These are phyloP conservation scores for Rhegmatorhina hoffmannsi DNA, from an alignment of 2,113 vertebrate genomes.

Conservation along the genomic window DNA sequence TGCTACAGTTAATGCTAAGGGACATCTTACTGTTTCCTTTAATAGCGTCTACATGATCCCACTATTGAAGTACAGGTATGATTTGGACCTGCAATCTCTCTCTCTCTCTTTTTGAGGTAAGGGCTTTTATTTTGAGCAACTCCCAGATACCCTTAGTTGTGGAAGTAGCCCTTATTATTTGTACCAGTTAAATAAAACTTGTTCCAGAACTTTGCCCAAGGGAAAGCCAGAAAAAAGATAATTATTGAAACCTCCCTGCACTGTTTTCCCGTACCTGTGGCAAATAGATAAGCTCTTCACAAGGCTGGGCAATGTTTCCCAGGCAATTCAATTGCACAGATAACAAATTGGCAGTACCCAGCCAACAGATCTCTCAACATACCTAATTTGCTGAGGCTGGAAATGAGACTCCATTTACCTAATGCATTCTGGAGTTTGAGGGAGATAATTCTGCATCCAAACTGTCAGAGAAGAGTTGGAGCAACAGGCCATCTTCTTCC, in stretches of 20 bases:
- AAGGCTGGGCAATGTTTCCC: background rate
- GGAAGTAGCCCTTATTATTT: background rate
- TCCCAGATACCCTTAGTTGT: background rate
- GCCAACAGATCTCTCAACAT: slow-evolving; percentile 25
- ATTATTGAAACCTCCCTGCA: background rate
- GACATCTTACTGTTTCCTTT: background rate
- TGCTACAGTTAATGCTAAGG: background rate
- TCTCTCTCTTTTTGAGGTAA: background rate
- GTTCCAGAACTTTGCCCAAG: background rate
- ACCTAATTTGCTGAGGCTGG: slow-evolving; percentile 55
- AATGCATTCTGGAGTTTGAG: slow-evolving; percentile 48
- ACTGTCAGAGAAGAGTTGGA: slow-evolving; percentile 12
- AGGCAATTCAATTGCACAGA: slow-evolving; percentile 32
- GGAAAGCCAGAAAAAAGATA: background rate
- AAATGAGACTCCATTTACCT: slow-evolving; percentile 51
- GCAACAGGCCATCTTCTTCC: slow-evolving; percentile 39
- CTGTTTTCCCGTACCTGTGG: background rate
- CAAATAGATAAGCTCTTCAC: background rate
- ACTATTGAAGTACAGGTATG: background rate
- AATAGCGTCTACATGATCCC: background rate
- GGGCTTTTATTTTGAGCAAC: background rate
- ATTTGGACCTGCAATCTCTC: background rate
- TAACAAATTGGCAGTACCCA: slow-evolving; percentile 14
- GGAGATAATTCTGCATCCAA: slow-evolving; percentile 43
- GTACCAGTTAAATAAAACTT: background rate